phyloP scores from a whole-genome alignment of 2,113 vertebrate species.

The Monopterus albus region DNA sequence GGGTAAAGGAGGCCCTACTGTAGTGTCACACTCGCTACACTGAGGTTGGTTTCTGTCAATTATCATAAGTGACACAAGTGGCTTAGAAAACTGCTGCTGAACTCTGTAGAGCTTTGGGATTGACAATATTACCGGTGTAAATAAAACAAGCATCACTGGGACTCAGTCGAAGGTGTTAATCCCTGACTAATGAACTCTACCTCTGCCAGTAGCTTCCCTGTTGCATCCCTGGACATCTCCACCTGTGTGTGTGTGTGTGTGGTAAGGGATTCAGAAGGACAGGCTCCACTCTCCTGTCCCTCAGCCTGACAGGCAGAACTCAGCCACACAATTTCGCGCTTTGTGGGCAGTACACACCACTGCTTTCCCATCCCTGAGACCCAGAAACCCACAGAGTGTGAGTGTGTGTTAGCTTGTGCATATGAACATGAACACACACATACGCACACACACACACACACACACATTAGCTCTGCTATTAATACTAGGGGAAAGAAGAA shows the following conservation, averaged over 20 bases:
- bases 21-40: conserved; percentile 60
- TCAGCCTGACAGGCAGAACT: conserved; percentile 79
- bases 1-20: conserved; percentile 56
- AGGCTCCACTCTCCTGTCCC: conserved; percentile 73
- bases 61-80: conserved; percentile 63
- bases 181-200: conserved; percentile 83
- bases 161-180: conserved; percentile 76
- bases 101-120: conserved; percentile 39
- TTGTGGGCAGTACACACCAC: conserved; percentile 78
- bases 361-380: conserved; percentile 74
- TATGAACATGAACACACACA: conserved; percentile 28
- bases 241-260: conserved; percentile 53
- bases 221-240: conserved; percentile 68
- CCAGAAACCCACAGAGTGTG: conserved; percentile 60
- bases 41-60: conserved; percentile 53
- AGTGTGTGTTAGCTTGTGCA: conserved; percentile 34
- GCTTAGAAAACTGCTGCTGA: conserved; percentile 43
- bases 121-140: conserved; percentile 62
- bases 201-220: conserved; percentile 67
- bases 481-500: conserved; percentile 72
- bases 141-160: conserved; percentile 74
- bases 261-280: conserved; percentile 62
- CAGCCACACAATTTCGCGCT: conserved; percentile 82
- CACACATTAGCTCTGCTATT: conserved; percentile 51
- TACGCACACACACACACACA: conserved; percentile 33